phyloP scores from a whole-genome alignment of 2,113 vertebrate species.

The Uria aalge region DNA sequence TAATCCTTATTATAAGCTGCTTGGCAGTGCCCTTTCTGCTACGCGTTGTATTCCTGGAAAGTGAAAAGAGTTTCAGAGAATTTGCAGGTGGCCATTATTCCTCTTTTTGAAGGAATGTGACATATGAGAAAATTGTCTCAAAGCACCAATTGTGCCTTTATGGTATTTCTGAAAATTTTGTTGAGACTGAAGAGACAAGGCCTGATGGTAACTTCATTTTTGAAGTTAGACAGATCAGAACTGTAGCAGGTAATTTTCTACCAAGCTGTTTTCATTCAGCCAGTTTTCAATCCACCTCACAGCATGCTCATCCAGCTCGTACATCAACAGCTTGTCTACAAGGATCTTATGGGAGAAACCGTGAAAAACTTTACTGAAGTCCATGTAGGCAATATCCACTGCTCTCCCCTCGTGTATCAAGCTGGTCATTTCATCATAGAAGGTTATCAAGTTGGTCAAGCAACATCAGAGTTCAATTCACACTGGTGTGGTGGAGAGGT shows the following conservation, averaged over 20 bases:
- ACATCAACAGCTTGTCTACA: neutral
- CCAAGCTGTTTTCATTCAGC: neutral
- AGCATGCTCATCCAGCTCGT: fast-evolving
- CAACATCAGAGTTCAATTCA: neutral
- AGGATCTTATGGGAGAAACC: neutral
- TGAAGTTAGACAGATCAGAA: neutral
- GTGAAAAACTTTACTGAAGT: neutral
- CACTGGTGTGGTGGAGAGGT: neutral
- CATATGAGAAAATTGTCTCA: neutral
- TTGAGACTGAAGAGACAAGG: neutral
- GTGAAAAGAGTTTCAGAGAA: neutral
- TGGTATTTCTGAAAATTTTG: neutral
- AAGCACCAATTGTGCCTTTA: neutral
- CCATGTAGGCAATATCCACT: neutral
- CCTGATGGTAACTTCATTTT: neutral
- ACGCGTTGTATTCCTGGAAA: neutral
- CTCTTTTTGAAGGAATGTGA: neutral
- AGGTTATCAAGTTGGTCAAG: neutral
- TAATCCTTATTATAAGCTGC: neutral
- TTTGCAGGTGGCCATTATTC: neutral
- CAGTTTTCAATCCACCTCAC: neutral
- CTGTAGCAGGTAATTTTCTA: neutral
- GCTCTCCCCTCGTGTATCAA: fast-evolving
- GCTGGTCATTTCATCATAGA: neutral
- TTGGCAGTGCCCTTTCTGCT: neutral